Percentiles rank a stretch among this genome's conserved stretches.
Evolutionary conservation across 2,888 invertebrate species (phyloP).

Genomic region (Diaphora mendica): DNA sequence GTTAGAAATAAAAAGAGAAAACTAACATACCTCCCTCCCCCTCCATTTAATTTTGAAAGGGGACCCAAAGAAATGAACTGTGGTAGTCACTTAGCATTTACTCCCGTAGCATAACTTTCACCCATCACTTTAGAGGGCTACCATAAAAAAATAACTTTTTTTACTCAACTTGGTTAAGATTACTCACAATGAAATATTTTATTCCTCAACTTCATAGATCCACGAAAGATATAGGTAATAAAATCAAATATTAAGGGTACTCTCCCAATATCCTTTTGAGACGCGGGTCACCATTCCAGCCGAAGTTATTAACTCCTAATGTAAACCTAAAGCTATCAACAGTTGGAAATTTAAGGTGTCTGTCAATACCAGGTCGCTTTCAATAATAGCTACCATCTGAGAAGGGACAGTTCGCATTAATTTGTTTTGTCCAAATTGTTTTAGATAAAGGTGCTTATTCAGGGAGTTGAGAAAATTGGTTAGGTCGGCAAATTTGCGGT

Average conservation of each 20-base stretch:
- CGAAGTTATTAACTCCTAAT: conserved; percentile 31
- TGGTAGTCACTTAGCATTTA: no score
- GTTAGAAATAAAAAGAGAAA: no score
- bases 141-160: not conserved
- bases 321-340: conserved; percentile 23
- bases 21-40: no score
- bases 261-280: conserved; percentile 19
- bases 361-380: conserved; percentile 34
- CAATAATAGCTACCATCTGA: conserved; percentile 39
- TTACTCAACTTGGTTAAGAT: not conserved
- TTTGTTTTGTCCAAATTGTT: conserved; percentile 24
- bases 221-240: conserved; percentile 8
- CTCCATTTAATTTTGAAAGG: no score
- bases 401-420: conserved; percentile 39
- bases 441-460: conserved; percentile 16
- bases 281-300: conserved; percentile 15
- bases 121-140: no score
- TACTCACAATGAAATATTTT: not conserved
- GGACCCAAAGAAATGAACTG: no score
- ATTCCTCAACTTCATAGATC: not conserved
- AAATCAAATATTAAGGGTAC: conserved; percentile 22
- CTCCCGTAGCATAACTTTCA: no score
- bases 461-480: conserved; percentile 4
- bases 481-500: not conserved
- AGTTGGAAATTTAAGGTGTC: conserved; percentile 27